Evolutionary conservation across 2,888 invertebrate species (phyloP).

Genomic region (Anagyrus pseudococci): DNA sequence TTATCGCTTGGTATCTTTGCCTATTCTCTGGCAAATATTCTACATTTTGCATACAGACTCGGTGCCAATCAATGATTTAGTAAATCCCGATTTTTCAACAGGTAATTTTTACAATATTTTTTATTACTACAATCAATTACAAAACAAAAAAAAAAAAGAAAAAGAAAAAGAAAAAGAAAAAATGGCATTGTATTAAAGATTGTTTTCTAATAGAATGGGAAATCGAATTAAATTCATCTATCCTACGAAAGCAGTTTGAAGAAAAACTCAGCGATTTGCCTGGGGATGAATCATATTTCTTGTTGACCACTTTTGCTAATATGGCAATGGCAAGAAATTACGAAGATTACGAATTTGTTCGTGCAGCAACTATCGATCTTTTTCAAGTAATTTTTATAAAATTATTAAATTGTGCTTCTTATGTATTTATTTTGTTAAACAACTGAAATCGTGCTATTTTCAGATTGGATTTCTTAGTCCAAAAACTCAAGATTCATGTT

Average conservation of each 20-base stretch:
- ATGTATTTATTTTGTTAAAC: not conserved
- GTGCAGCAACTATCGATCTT: constrained; percentile 71
- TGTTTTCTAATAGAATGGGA: constrained; percentile 59
- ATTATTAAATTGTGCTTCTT: not conserved
- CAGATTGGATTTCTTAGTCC: constrained; percentile 77
- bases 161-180: too few species aligned
- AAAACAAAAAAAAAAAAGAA: too few species aligned
- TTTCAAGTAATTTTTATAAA: constrained; percentile 69
- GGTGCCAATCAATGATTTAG: constrained; percentile 51
- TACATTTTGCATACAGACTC: constrained; percentile 69
- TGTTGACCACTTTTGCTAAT: constrained; percentile 79
- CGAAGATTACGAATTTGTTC: constrained; percentile 71
- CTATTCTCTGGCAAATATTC: constrained; percentile 72
- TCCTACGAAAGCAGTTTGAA: constrained; percentile 68
- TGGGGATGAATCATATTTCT: constrained; percentile 78
- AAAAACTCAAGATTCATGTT: constrained; percentile 74
- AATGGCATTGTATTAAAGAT: not conserved
- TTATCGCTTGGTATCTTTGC: constrained; percentile 67
- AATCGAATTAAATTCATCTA: constrained; percentile 61
- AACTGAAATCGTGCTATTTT: constrained; percentile 42
- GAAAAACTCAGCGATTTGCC: constrained; percentile 70
- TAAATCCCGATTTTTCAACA: constrained; percentile 37
- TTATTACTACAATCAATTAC: not conserved
- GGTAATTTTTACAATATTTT: constrained; percentile 5
- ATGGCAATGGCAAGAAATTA: constrained; percentile 74